Evolutionary conservation across 1,140 invertebrate species (phyloP), one percentile per base, ranked within the genome.

Genomic region (Drosophila rufa): DNA sequence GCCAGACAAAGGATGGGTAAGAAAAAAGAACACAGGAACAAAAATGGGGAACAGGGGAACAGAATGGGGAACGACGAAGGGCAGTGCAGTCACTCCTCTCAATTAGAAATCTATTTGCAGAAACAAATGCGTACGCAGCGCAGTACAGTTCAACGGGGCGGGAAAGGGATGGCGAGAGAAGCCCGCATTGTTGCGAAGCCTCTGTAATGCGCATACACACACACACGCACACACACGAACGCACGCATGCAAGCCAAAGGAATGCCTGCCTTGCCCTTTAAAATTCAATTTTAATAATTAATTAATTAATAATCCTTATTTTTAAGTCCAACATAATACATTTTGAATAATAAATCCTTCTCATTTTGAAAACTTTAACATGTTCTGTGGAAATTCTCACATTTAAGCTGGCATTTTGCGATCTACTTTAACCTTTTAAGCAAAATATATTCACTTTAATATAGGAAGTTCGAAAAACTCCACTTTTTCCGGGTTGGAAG

Each of bases 91-190:
- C 42, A 25, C 12, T 42, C 11, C 30, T 74, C 68, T 73, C 70
- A 74, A 73, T 74, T 74, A 74, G 70, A 74, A 74, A 74, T 74
- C 70, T 74, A 74, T 74, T 74, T 73, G 70, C 70, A 73, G 68
- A 73, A 60, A 68, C 53, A 40, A 73, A 59, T 51, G 40, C 36
- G 4, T n/a, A 12, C 55, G 42, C 27, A 66, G 30, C 22, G 51
- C 25, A 46, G 25, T 14, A 19, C 15, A 17, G 12, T 30, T 14
- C n/a, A 22, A 30, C 9, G n/a, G 43, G 30, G 43, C 12, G n/a
- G 22, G 15, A 57, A 15, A 46, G 43, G 43, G 50, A 71, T 27
- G 36, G 22, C 51, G n/a, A 19, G 47, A 73, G 48, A 74, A 74
- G 57, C 71, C 69, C 57, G 69, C 69, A 73, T 71, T 50, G 14